A percentile compares a stretch with the other conserved stretches of the same genome.
These are phyloP conservation scores for Azorinus chamasolen DNA, from an alignment of 2,888 invertebrate genomes.

Conservation along the genomic window DNA sequence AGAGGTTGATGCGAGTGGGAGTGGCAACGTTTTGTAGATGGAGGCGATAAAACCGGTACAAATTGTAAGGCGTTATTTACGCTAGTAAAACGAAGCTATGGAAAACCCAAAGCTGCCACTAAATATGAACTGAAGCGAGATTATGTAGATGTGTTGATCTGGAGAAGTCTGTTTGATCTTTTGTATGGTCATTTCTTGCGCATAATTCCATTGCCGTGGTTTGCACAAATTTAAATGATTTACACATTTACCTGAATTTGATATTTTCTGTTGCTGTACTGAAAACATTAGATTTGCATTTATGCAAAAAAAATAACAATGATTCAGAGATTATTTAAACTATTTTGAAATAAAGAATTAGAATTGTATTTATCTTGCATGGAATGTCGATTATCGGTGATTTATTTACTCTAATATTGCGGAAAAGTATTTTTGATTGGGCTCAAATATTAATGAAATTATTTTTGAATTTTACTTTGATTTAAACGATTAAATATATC, in stretches of 20 bases:
- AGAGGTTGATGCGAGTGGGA: constrained; percentile 16
- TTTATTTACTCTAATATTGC: too few relatives aligned
- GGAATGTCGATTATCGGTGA: too few relatives aligned
- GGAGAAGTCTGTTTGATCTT: constrained; percentile 33
- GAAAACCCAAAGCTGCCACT: constrained; percentile 13
- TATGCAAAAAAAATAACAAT: too few relatives aligned
- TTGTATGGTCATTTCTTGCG: constrained; percentile 31
- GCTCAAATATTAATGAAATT: too few relatives aligned
- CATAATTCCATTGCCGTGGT: constrained; percentile 33
- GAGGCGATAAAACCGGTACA: constrained; percentile 12
- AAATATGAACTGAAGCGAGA: constrained; percentile 43
- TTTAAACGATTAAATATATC: too few relatives aligned
- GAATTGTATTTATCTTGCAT: too few relatives aligned
- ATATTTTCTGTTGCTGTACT: constrained; percentile 4
- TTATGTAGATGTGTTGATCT: constrained; percentile 48
- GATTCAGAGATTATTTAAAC: too few relatives aligned
- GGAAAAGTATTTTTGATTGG: too few relatives aligned
- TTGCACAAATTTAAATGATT: constrained; percentile 53
- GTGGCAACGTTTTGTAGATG: constrained; percentile 10
- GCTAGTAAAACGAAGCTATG: constrained; percentile 40
- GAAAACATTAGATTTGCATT: too few relatives aligned
- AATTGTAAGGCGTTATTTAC: constrained; percentile 16
- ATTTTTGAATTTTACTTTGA: too few relatives aligned
- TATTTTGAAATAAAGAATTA: too few relatives aligned
- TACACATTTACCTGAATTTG: constrained; percentile 45